Evolutionary conservation across 2,113 vertebrate species (phyloP).

Genomic region (Diphyllodes magnificus): DNA sequence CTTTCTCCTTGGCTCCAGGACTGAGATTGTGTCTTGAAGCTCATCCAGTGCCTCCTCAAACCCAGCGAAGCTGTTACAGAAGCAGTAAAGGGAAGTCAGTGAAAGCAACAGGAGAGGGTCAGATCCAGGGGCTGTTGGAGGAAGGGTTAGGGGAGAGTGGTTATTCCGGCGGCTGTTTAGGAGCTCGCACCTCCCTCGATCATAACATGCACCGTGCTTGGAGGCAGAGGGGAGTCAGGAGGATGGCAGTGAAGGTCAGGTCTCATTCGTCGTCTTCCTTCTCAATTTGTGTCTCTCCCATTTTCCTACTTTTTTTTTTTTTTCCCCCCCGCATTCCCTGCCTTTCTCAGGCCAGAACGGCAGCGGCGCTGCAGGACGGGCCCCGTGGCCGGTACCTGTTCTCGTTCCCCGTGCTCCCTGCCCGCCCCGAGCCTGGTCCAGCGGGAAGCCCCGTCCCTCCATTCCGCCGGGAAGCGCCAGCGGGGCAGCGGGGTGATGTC

Average conservation of each 20-base stretch:
- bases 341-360: background rate
- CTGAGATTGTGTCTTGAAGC: background rate
- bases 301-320: background rate
- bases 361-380: background rate
- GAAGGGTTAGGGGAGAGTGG: background rate
- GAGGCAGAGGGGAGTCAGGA: background rate
- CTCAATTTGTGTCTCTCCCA: background rate
- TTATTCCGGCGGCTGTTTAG: background rate
- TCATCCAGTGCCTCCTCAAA: background rate
- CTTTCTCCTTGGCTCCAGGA: background rate
- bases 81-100: background rate
- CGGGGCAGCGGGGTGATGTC: background rate
- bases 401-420: background rate
- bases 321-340: background rate
- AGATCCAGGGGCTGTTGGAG: background rate
- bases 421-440: fast-evolving
- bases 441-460: background rate
- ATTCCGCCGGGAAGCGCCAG: background rate
- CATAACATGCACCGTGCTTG: background rate
- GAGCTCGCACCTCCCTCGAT: background rate
- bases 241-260: background rate
- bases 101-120: background rate
- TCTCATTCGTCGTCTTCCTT: background rate
- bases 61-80: background rate
- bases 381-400: background rate